Evolutionary conservation across 1,140 invertebrate species (phyloP), one percentile per base, ranked within the genome.

Genomic region (Ditylenchus dipsaci): DNA sequence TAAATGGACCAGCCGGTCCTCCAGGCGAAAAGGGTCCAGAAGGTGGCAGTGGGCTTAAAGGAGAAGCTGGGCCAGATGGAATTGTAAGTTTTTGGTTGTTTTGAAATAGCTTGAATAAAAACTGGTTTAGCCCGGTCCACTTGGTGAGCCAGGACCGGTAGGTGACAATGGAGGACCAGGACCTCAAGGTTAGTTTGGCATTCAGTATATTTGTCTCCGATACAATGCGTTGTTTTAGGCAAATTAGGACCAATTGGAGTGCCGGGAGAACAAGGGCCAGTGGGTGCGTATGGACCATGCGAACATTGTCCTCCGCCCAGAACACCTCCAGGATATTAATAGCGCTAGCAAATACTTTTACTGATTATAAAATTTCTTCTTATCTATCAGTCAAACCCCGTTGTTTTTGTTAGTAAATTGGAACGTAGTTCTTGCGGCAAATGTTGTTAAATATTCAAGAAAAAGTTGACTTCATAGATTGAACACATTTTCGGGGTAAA

Each of bases 261-360:
- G n/a, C 29, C 59, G 3, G 59, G 59, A 13, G 3, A 19, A 61
- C 59, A 30, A 8, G 59, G 59, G 13, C 21, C 3, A 13, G 21
- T 29, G 3, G 53, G 53, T 9, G 53, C 21, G 13, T 23, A 23
- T 9, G 53, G 53, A 56, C 29, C 53, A 3, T 56, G 19, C 8
- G 59, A 61, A 19, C 59, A 61, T 30, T 61, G 59, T 21, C 59
- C 59, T 33, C 19, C 19, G n/a, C 59, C 59, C n/a, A 30, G 59
- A 13, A 61, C 59, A 19, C 59, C 59, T 3, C 59, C 59, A 5
- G 59, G 59, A 8, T 61, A 61, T 61, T 61, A 27, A 61, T 21
- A 17, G 11, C n/a, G n/a, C n/a, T n/a, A n/a, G n/a, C n/a, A n/a
- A n/a, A n/a, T n/a, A n/a, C n/a, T n/a, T n/a, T n/a, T n/a, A n/a